These are phyloP conservation scores for Brienomyrus longianalis DNA, from an alignment of 2,113 vertebrate species.

Conservation along the genomic window DNA sequence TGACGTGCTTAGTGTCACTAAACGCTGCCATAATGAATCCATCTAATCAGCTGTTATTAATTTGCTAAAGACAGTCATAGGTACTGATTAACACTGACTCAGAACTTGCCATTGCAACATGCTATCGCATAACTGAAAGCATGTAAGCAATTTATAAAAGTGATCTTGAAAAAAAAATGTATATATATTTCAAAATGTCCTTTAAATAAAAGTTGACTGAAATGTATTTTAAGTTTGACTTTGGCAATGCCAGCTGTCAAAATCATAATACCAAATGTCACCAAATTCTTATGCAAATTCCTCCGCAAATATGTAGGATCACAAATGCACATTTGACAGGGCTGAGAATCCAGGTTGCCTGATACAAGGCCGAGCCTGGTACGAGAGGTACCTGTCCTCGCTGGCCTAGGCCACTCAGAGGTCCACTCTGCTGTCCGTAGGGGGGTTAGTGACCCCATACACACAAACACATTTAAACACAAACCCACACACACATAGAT, in stretches of 20 bases:
- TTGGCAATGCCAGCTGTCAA: neutral
- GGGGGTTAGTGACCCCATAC: too few relatives aligned
- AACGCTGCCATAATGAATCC: neutral
- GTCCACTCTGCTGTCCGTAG: too few relatives aligned
- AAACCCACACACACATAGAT: too few relatives aligned
- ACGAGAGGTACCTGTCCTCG: too few relatives aligned
- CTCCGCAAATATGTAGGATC: neutral
- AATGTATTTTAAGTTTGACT: neutral
- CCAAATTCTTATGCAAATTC: neutral
- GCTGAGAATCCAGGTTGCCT: too few relatives aligned
- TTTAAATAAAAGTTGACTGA: too few relatives aligned
- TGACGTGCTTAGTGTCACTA: neutral
- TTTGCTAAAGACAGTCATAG: neutral
- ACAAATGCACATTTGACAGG: too few relatives aligned
- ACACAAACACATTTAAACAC: too few relatives aligned
- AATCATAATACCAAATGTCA: neutral
- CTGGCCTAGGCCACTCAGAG: too few relatives aligned
- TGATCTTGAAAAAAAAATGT: too few relatives aligned
- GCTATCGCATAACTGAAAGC: neutral
- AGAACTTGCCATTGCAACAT: neutral
- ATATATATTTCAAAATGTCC: too few relatives aligned
- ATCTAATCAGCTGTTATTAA: neutral
- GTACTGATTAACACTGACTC: neutral
- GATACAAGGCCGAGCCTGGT: too few relatives aligned
- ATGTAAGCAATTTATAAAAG: neutral